Evolutionary conservation across 2,888 invertebrate genomes (phyloP).

Genomic region (Mythimna impura): DNA sequence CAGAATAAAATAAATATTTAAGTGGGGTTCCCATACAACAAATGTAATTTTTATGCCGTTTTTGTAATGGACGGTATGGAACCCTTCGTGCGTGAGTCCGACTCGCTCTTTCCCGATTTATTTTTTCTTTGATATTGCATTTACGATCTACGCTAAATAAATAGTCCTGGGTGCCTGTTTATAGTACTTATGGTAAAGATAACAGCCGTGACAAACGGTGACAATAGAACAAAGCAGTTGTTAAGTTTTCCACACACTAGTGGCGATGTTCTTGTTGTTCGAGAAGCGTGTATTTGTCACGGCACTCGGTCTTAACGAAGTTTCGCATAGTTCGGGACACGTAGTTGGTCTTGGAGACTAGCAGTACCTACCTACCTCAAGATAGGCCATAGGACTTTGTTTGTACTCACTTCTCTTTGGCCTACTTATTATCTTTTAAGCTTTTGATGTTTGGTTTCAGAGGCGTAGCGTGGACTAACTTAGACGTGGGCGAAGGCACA

Average conservation of each 20-base stretch:
- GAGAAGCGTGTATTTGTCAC: constrained; percentile 29
- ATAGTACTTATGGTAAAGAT: constrained; percentile 8
- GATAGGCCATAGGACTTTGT: background rate
- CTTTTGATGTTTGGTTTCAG: no score
- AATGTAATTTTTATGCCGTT: no score
- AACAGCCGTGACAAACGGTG: constrained; percentile 7
- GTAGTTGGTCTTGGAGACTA: constrained; percentile 18
- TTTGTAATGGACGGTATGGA: no score
- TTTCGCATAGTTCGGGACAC: constrained; percentile 29
- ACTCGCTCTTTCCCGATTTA: no score
- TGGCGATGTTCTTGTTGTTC: constrained; percentile 14
- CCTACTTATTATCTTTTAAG: background rate
- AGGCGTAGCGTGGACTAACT: no score
- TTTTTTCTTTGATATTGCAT: no score
- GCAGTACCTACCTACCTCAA: background rate
- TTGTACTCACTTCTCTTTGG: background rate
- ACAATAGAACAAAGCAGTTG: constrained; percentile 28
- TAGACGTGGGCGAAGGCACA: no score
- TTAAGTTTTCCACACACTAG: constrained; percentile 30
- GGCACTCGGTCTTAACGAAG: constrained; percentile 29
- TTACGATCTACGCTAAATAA: background rate
- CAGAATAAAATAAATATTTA: no score
- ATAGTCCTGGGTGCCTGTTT: background rate
- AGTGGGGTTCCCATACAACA: no score
- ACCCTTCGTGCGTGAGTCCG: no score